phyloP scores from a whole-genome alignment of 2,113 vertebrate species.

The Mola mola region DNA sequence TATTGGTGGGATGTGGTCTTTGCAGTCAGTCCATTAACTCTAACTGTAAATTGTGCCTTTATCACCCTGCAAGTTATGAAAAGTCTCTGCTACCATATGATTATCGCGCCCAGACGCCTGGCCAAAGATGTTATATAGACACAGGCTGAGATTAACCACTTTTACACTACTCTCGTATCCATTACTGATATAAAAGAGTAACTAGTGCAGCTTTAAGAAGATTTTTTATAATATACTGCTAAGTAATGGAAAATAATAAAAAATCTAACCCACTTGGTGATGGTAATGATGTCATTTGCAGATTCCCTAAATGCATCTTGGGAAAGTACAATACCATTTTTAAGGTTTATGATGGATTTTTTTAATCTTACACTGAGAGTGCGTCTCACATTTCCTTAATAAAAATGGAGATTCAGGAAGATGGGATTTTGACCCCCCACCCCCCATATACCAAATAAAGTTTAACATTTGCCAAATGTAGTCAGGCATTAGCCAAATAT shows the following conservation, averaged over 20 bases:
- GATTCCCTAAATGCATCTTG: background rate
- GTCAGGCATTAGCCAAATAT: background rate
- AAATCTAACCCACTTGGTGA: background rate
- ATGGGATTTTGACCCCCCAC: conserved; percentile 3
- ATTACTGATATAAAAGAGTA: too few species aligned
- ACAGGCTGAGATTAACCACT: too few species aligned
- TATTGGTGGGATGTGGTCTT: too few species aligned
- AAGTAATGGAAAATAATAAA: background rate
- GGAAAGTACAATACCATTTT: conserved; percentile 3
- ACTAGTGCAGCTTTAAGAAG: too few species aligned
- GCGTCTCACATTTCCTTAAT: background rate
- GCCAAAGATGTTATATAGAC: too few species aligned
- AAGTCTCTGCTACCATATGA: too few species aligned
- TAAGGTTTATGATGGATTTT: background rate
- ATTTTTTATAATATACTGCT: background rate
- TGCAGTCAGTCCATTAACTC: too few species aligned
- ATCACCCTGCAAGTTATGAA: too few species aligned
- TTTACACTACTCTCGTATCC: too few species aligned
- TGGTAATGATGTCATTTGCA: conserved; percentile 13
- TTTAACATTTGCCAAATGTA: conserved; percentile 7
- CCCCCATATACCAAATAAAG: background rate
- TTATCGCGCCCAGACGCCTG: too few species aligned
- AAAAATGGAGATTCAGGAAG: conserved; percentile 1
- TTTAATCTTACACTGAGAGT: background rate
- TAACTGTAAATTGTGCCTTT: too few species aligned